Evolutionary conservation across 2,797 vertebrate genomes (phyloP).

Genomic region (Lepilemur septentrionalis): DNA sequence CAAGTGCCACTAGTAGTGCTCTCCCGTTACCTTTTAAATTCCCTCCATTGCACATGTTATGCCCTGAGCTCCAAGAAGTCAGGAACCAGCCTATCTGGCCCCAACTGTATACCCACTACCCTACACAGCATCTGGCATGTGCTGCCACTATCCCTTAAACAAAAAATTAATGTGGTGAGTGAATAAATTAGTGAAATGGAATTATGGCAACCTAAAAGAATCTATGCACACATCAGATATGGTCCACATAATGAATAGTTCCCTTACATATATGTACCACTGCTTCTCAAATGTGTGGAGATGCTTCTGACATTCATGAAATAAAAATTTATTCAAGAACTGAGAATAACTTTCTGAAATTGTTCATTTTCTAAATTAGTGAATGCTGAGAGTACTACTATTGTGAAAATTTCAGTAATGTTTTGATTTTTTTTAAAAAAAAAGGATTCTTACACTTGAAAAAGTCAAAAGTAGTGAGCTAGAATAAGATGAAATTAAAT

Average conservation of each 20-base stretch:
- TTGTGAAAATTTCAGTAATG: neutral
- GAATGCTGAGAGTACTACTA: neutral
- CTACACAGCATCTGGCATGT: neutral
- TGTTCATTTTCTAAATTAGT: neutral
- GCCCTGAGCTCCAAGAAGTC: neutral
- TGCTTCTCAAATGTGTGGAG: neutral
- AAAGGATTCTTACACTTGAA: neutral
- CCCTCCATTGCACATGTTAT: neutral
- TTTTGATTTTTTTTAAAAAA: neutral
- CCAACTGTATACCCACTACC: neutral
- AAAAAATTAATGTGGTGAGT: neutral
- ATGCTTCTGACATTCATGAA: neutral
- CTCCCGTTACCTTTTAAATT: neutral
- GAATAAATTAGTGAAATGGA: neutral
- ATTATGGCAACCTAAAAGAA: neutral
- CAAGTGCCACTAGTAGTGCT: neutral
- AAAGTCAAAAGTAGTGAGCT: constrained; percentile 3
- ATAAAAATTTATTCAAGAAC: constrained; percentile 14
- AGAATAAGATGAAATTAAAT: constrained; percentile 29
- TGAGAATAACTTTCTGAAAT: neutral
- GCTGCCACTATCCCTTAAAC: neutral
- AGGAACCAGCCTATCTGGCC: neutral
- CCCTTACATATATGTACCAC: neutral
- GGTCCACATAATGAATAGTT: neutral
- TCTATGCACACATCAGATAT: neutral